Conservation (phyloP, 2,113 vertebrate species). For the Istiophorus platypterus region DNA sequence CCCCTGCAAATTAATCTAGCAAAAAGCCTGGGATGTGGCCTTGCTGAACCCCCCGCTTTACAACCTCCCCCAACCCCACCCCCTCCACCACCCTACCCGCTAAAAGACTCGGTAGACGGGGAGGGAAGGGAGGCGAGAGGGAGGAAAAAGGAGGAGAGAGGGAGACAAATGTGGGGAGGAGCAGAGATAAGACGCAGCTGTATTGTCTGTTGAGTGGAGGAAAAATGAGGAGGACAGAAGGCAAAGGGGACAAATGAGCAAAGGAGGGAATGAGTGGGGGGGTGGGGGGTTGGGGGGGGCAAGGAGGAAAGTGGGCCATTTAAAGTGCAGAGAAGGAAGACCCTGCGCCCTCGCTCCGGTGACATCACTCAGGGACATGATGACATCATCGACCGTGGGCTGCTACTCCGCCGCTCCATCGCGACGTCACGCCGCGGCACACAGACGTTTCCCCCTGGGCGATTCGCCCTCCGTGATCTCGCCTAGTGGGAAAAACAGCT, state of each 20-base stretch:
- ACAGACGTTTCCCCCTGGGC: neutral
- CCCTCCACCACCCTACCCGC: neutral
- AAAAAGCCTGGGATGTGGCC: slow-evolving; percentile 75
- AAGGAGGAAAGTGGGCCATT: slow-evolving; percentile 58
- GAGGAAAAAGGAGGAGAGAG: neutral
- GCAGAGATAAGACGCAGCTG: slow-evolving; percentile 57
- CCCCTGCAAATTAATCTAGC: slow-evolving; percentile 82
- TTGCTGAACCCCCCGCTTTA: slow-evolving; percentile 52
- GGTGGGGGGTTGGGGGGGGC: slow-evolving; percentile 8
- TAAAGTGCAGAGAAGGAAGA: slow-evolving; percentile 58
- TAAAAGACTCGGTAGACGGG: slow-evolving; percentile 44
- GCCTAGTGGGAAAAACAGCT: no score
- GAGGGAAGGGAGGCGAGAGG: neutral
- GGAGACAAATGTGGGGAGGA: slow-evolving; percentile 1
- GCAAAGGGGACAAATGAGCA: slow-evolving; percentile 45
- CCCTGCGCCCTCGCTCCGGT: slow-evolving; percentile 45
- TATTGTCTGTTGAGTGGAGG: slow-evolving; percentile 48
- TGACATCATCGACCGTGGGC: slow-evolving; percentile 56
- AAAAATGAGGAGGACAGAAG: slow-evolving; percentile 45
- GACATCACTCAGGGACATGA: slow-evolving; percentile 63
- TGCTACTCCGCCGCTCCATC: slow-evolving; percentile 10
- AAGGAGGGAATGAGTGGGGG: slow-evolving; percentile 9
- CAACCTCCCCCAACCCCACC: slow-evolving; percentile 12
- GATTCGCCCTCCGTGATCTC: slow-evolving; percentile 7
- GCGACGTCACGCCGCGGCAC: slow-evolving; percentile 1